Evolutionary conservation across 2,797 vertebrate genomes (phyloP).

Genomic region (Channallabes apus): DNA sequence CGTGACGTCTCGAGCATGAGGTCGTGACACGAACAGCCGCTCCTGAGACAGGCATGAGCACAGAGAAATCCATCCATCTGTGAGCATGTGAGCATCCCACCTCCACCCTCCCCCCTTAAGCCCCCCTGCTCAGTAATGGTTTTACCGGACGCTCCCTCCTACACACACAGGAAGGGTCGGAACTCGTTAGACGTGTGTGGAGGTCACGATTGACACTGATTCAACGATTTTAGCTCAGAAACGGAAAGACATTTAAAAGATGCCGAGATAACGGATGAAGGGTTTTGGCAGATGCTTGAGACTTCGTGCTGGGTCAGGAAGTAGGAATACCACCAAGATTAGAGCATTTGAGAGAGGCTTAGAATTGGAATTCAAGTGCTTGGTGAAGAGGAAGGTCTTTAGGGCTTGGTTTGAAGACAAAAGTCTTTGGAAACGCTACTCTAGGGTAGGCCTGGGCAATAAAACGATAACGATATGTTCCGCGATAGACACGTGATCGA

Average conservation of each 20-base stretch:
- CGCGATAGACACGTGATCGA: too few relatives aligned
- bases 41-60: slow-evolving; percentile 11
- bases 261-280: not conserved
- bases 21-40: not conserved
- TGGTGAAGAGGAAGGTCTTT: not conserved
- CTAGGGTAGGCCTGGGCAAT: too few relatives aligned
- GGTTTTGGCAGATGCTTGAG: not conserved
- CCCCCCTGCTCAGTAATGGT: slow-evolving; percentile 42
- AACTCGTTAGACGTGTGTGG: slow-evolving; percentile 4
- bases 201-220: slow-evolving; percentile 11
- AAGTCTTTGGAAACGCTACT: too few relatives aligned
- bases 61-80: slow-evolving; percentile 19
- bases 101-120: not conserved
- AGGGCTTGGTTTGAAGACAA: not conserved
- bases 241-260: not conserved
- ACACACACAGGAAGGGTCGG: slow-evolving; percentile 24
- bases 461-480: too few relatives aligned
- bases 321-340: not conserved
- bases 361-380: not conserved
- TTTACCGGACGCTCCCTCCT: slow-evolving; percentile 44
- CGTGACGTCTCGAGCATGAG: slow-evolving; percentile 10
- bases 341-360: not conserved
- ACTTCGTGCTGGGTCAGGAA: not conserved
- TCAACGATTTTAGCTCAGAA: not conserved
- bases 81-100: not conserved